Conservation (phyloP, 2,113 vertebrate species). For the Triplophysa rosa region DNA sequence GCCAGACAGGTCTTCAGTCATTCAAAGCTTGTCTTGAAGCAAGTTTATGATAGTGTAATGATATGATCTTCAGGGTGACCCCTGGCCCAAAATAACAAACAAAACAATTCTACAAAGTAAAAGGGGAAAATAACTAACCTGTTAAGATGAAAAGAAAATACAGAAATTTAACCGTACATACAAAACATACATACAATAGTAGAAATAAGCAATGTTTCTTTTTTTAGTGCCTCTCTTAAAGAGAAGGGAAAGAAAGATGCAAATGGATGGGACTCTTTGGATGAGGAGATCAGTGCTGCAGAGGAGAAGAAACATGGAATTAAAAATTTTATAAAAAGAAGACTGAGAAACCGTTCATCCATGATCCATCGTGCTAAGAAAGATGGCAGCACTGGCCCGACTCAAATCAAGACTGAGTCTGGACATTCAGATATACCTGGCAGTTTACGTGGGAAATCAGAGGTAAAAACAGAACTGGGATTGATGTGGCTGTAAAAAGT, state of each 20-base stretch:
- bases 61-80: too few species aligned
- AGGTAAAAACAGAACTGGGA: constrained; percentile 13
- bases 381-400: not conserved
- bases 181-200: not conserved
- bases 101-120: too few species aligned
- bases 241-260: constrained; percentile 50
- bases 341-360: constrained; percentile 49
- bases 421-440: not conserved
- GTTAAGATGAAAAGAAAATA: too few species aligned
- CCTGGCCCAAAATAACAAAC: too few species aligned
- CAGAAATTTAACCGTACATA: too few species aligned
- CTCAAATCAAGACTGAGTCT: constrained; percentile 31
- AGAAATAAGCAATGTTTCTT: not conserved
- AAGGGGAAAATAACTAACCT: too few species aligned
- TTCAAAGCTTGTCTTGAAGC: too few species aligned
- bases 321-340: constrained; percentile 65
- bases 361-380: constrained; percentile 32
- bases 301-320: constrained; percentile 69
- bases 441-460: constrained; percentile 46
- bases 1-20: too few species aligned
- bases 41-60: too few species aligned
- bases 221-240: constrained; percentile 26
- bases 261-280: constrained; percentile 53
- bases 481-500: not conserved
- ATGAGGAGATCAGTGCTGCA: constrained; percentile 59